Evolutionary conservation across 1,140 invertebrate genomes (phyloP).

Genomic region (Sinella curviseta): DNA sequence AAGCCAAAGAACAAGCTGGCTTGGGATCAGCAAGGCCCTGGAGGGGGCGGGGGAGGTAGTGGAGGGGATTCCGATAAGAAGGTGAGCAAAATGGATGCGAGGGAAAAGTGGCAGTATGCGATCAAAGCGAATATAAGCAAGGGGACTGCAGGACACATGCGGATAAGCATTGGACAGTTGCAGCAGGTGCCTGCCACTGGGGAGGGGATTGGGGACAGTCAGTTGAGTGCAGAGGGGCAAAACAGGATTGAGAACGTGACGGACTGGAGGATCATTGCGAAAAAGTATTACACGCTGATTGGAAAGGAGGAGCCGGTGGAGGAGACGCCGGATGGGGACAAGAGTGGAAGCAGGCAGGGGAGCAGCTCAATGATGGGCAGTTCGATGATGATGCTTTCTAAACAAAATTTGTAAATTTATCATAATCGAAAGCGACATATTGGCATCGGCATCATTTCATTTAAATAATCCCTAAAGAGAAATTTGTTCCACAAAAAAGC

Average conservation of each 20-base stretch:
- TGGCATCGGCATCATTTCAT: no score
- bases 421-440: no score
- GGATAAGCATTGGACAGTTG: not conserved
- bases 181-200: not conserved
- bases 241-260: conserved; percentile 82
- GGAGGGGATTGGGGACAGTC: conserved; percentile 57
- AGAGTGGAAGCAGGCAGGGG: not conserved
- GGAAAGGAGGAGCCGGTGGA: conserved; percentile 61
- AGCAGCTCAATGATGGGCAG: not conserved
- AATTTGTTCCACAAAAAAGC: no score
- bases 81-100: not conserved
- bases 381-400: not conserved
- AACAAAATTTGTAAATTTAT: conserved; percentile 7
- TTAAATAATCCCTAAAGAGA: no score
- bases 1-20: conserved; percentile 53
- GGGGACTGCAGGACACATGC: not conserved
- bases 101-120: not conserved
- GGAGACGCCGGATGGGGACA: not conserved
- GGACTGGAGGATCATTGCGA: conserved; percentile 85
- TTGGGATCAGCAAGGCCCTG: not conserved
- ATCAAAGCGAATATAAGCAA: not conserved
- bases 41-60: not conserved
- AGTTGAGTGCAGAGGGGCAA: conserved; percentile 70
- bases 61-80: not conserved
- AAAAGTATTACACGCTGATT: conserved; percentile 78